Conservation (phyloP, 2,888 invertebrate genomes). For the Rapana venosa region DNA sequence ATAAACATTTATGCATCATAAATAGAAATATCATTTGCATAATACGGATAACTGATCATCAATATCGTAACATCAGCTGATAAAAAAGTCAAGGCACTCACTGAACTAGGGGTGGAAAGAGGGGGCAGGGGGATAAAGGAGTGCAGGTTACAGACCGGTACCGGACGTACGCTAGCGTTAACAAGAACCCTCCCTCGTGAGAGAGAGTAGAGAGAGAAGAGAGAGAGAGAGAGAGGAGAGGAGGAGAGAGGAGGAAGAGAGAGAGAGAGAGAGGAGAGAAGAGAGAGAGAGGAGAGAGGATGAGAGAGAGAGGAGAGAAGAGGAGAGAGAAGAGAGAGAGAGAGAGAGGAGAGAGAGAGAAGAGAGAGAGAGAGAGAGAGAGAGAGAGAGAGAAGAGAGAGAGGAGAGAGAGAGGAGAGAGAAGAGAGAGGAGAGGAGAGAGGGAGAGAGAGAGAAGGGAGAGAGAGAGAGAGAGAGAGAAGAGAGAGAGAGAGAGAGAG, state of each 20-base stretch:
- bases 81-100: neutral
- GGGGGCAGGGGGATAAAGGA: no score
- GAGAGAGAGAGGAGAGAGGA: slow-evolving; percentile 38
- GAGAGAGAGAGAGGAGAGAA: neutral
- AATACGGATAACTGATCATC: neutral
- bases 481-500: neutral
- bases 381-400: neutral
- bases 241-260: neutral
- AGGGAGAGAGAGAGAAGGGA: neutral
- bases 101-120: neutral
- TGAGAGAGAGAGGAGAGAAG: slow-evolving; percentile 32
- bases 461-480: slow-evolving; percentile 2
- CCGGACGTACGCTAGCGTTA: no score
- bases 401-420: slow-evolving; percentile 19
- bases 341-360: slow-evolving; percentile 33
- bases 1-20: neutral
- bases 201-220: no score
- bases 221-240: neutral
- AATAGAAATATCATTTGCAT: neutral
- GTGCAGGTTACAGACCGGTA: no score
- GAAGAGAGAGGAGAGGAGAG: neutral
- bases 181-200: neutral
- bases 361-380: slow-evolving; percentile 40
- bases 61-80: neutral
- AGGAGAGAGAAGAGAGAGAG: slow-evolving; percentile 33